Evolutionary conservation across 2,888 invertebrate genomes (phyloP).

Genomic region (Acanthoscelides obtectus): DNA sequence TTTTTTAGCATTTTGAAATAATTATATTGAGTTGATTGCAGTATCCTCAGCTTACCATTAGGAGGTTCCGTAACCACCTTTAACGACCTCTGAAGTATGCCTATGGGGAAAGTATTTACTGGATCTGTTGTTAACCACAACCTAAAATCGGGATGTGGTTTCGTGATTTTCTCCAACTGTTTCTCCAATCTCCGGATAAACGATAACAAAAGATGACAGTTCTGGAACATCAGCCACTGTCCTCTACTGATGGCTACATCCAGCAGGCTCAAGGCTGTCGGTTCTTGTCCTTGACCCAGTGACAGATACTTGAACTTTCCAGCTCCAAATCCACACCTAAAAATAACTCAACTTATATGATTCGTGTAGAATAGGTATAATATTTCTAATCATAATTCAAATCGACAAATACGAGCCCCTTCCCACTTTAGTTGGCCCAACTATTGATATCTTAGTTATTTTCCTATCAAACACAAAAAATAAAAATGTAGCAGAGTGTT

Average conservation of each 20-base stretch:
- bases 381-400: no score
- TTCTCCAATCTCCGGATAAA: constrained; percentile 82
- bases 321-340: constrained; percentile 60
- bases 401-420: no score
- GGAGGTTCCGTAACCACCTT: constrained; percentile 91
- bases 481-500: no score
- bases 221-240: constrained; percentile 89
- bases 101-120: constrained; percentile 81
- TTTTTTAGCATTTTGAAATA: no score
- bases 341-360: constrained; percentile 5
- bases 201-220: constrained; percentile 79
- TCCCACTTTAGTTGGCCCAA: no score
- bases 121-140: constrained; percentile 93
- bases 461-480: no score
- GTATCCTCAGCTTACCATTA: constrained; percentile 74
- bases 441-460: no score
- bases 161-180: constrained; percentile 69
- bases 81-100: constrained; percentile 60
- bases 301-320: constrained; percentile 84
- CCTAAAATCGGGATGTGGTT: constrained; percentile 86
- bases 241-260: constrained; percentile 70
- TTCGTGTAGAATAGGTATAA: no score
- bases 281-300: constrained; percentile 90
- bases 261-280: constrained; percentile 67
- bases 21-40: neutral